Conservation (phyloP, 2,797 vertebrate genomes). For the Onychomys arenicola region DNA sequence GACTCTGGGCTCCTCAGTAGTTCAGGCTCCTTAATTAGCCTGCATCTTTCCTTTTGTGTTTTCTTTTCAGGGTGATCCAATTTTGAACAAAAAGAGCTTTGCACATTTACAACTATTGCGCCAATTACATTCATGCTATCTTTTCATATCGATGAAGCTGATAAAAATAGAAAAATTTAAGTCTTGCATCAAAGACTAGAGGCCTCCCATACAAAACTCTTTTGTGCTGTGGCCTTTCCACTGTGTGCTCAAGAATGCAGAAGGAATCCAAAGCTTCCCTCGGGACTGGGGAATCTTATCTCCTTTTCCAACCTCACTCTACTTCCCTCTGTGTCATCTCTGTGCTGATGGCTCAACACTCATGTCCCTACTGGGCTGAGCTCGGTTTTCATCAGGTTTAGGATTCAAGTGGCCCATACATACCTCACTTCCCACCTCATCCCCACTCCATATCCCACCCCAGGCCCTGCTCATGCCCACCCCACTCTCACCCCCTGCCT, state of each 20-base stretch:
- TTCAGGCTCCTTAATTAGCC: constrained; percentile 35
- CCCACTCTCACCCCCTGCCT: neutral
- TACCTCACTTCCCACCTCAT: neutral
- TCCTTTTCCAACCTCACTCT: neutral
- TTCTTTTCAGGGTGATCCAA: constrained; percentile 46
- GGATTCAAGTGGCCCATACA: neutral
- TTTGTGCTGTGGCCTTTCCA: neutral
- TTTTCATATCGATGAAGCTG: constrained; percentile 65
- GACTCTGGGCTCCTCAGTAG: neutral
- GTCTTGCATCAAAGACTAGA: neutral
- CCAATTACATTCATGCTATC: constrained; percentile 43
- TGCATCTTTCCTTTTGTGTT: constrained; percentile 40
- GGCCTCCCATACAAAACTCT: neutral
- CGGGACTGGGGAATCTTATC: neutral
- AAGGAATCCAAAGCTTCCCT: neutral
- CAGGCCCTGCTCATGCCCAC: neutral
- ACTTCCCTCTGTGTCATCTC: neutral
- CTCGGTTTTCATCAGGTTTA: neutral
- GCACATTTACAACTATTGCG: constrained; percentile 55
- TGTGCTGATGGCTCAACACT: neutral
- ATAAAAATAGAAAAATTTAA: constrained; percentile 61
- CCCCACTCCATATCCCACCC: neutral
- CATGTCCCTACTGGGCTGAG: neutral
- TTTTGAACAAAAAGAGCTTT: constrained; percentile 36
- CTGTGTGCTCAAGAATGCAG: neutral